A percentile compares a stretch with the other conserved stretches of the same genome.
These are phyloP conservation scores for Anguilla obscura DNA, from an alignment of 2,797 vertebrate genomes.

Conservation along the genomic window DNA sequence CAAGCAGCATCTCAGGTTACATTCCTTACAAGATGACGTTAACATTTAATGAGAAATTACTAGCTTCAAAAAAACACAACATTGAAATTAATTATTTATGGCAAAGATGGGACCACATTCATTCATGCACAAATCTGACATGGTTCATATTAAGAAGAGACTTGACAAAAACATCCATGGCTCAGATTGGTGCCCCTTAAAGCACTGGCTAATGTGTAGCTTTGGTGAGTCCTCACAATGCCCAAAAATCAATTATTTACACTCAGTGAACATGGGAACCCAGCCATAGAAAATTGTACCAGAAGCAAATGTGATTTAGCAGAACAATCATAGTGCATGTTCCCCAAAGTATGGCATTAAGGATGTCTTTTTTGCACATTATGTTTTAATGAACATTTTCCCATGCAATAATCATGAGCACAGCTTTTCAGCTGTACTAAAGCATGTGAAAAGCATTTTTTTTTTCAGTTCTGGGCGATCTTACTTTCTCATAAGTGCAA, in stretches of 20 bases:
- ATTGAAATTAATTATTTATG: not conserved
- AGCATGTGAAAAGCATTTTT: not conserved
- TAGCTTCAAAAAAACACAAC: not conserved
- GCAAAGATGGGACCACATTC: not conserved
- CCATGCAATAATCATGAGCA: not conserved
- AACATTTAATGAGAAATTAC: not conserved
- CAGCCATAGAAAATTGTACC: not conserved
- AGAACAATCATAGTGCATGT: not conserved
- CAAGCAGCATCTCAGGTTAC: not conserved
- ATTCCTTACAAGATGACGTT: not conserved
- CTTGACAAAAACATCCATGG: not conserved
- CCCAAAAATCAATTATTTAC: not conserved
- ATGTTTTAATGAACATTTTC: not conserved
- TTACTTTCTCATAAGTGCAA: not conserved
- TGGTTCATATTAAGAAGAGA: not conserved
- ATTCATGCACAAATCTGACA: not conserved
- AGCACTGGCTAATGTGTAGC: not conserved
- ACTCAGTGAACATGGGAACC: not conserved
- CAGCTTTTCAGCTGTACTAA: not conserved
- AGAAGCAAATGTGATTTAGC: not conserved
- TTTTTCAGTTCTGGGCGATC: not conserved
- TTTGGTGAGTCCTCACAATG: not conserved
- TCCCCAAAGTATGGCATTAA: not conserved
- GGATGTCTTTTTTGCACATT: not conserved
- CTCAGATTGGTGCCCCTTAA: not conserved